Percentiles rank a stretch among this genome's conserved stretches.
These are phyloP conservation scores for Trachelus iudaicus DNA, from an alignment of 2,888 invertebrate genomes.

Conservation along the genomic window DNA sequence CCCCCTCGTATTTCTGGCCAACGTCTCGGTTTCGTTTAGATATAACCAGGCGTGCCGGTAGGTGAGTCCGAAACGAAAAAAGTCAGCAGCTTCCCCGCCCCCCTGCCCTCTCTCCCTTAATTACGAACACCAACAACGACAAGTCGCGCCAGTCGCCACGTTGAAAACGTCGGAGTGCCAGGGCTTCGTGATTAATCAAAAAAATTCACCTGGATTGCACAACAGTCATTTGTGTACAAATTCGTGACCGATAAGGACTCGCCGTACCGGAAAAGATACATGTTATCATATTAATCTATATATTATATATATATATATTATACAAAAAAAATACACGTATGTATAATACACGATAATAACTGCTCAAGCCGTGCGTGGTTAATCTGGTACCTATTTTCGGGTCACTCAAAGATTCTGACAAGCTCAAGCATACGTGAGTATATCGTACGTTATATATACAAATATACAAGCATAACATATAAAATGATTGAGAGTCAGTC, in stretches of 20 bases:
- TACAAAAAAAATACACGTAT: no score
- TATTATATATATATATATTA: no score
- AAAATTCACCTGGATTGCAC: background rate
- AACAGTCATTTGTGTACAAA: conserved; percentile 4
- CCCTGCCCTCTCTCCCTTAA: no score
- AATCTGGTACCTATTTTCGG: no score
- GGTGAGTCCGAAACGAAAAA: background rate
- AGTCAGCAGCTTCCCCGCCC: no score
- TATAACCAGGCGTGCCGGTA: background rate
- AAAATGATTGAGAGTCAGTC: background rate
- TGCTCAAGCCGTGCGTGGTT: no score
- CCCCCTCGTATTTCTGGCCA: conserved; percentile 1
- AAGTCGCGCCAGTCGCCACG: background rate
- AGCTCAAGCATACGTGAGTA: no score
- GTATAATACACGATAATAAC: no score
- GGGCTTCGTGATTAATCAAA: background rate
- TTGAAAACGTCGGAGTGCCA: background rate
- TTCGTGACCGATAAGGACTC: background rate
- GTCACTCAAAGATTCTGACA: no score
- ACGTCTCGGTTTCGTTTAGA: conserved; percentile 9
- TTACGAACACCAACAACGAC: background rate
- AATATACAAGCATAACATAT: background rate
- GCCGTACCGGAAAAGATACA: background rate
- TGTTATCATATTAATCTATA: background rate
- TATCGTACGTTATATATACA: background rate